phyloP scores from a whole-genome alignment of 2,113 vertebrate species.

The sheep (Ovis aries) region ARS-UI_Ramb_v3.0 NC_056057.1:107434501-107435000 shows the following conservation, averaged over 20 bases:
- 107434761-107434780: neutral
- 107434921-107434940: neutral
- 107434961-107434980: neutral
- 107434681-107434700: neutral
- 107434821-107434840: too few relatives aligned
- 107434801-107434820: neutral
- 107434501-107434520: neutral
- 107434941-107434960: neutral
- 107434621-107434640: neutral
- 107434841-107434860: too few relatives aligned
- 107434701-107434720: neutral
- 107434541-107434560: accelerated
- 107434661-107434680: neutral
- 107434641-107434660: neutral
- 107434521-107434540: neutral
- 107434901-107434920: neutral
- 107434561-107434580: neutral
- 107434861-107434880: neutral
- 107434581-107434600: neutral
- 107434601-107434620: neutral
- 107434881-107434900: neutral
- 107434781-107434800: too few relatives aligned
- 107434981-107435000: neutral
- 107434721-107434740: neutral
- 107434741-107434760: neutral